Base-by-base conservation (phyloP, 2,113 vertebrate species). In the Pandion haliaetus region DNA sequence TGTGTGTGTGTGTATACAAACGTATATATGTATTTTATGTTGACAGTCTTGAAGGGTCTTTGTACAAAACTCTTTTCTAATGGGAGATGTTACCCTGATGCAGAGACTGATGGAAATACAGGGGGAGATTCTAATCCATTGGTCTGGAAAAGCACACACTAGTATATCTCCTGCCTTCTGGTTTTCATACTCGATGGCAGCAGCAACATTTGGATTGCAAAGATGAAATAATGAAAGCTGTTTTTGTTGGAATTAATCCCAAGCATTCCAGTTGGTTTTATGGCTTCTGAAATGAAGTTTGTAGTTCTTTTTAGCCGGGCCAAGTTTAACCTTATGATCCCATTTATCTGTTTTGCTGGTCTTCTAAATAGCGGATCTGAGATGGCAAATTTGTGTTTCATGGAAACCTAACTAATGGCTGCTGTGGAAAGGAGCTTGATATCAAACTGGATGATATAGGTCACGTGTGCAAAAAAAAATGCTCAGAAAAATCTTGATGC, bases 241-340 rank as follows among this genome's bases (percentile, higher is more conserved):
- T 12, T 94, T 81, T 76, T 72, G 66, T 93, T 95, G 94, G 95
- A 86, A 77, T 65, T 13, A 29, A 61, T 94, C 95, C 94, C 84
- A 49, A 94, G 59, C 95, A 91, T 95, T 97, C 95, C 91, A 50
- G 62, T 88, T 70, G 89, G 88, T 87, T 97, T 96, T 94, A 95
- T 95, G 83, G 94, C 91, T 95, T 95, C 92, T 95, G 91, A 91
- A 91, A 89, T 69, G 88, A 71, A 97, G 82, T 91, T 82, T 34
- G 44, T 24, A 62, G 57, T 79, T 79, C 95, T 95, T 91, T 96
- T 49, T 91, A 95, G 79, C 62, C 0, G 6, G 58, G 84, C 95
- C 91, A 95, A 93, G 81, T 73, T 91, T 82, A 93, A 95, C 93
- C 89, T 87, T 91, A 44, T 89, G 92, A 90, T 96, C 92, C 74